Base-by-base conservation (phyloP, 1,140 invertebrate species). In the Microplitis mediator region DNA sequence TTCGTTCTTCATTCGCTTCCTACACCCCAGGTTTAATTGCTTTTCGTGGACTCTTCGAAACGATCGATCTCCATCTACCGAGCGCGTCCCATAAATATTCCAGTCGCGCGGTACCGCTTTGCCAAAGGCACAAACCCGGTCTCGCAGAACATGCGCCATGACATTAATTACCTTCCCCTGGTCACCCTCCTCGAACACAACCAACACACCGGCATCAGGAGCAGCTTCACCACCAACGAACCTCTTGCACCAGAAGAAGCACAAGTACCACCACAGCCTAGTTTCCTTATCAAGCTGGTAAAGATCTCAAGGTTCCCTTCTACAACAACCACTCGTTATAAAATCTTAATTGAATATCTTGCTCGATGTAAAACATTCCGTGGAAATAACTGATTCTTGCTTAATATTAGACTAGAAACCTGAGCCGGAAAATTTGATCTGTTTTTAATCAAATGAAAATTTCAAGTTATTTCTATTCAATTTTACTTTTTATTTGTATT, bases 311-410 rank as follows among this genome's bases (percentile, higher is more conserved):
- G 34, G 35, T 35, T 16, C 14, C n/a, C 14, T 16, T 11, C 16
- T 4, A 31, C 60, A 62, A 11, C 13, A 36, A 13, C 13, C 14
- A 36, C 35, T 39, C 34, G 32, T 36, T 62, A 39, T 62, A 35
- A 62, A 62, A 62, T 62, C 60, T 62, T 62, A 35, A 62, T 62
- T 62, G 60, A 62, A 62, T 62, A 62, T 62, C 60, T 60, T 62
- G 16, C 56, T 58, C 14, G 56, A 23, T 23, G 56, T 58, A 9
- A 23, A 58, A 58, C 56, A 58, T 58, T 31, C 56, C 23, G 56
- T 58, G 16, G 16, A 58, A 58, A 58, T 23, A 23, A 23, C 23
- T 23, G 23, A 23, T 23, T 23, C 23, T 23, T 23, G 23, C 23
- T 23, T 23, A 23, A 23, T 23, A 23, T 23, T 23, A 23, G 23